phyloP scores from a whole-genome alignment of 1,140 invertebrate genomes.

The Drosophila ficusphila region DNA sequence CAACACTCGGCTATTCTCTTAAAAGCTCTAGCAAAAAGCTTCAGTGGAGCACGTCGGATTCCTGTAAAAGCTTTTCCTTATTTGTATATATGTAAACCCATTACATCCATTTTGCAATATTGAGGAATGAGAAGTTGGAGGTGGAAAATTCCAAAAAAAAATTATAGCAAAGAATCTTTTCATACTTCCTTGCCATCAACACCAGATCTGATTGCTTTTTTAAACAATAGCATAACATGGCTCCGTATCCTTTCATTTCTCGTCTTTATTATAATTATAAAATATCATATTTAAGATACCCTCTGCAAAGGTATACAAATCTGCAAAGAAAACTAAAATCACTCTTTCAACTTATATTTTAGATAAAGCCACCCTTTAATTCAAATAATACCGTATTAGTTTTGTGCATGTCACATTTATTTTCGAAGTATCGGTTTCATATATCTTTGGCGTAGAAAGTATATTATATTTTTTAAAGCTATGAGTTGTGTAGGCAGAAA shows the following conservation, averaged over 20 bases:
- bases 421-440: slow-evolving; percentile 43
- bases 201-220: too few relatives aligned
- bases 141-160: too few relatives aligned
- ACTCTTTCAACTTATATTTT: too few relatives aligned
- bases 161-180: neutral
- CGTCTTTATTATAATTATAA: too few relatives aligned
- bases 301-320: too few relatives aligned
- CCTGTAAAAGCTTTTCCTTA: slow-evolving; percentile 23
- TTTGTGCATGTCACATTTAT: slow-evolving; percentile 51
- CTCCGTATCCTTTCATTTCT: too few relatives aligned
- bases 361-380: too few relatives aligned
- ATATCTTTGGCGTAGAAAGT: slow-evolving; percentile 53
- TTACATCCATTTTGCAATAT: slow-evolving; percentile 16
- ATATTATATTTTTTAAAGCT: slow-evolving; percentile 43
- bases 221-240: too few relatives aligned
- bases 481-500: slow-evolving; percentile 46
- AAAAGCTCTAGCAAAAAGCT: slow-evolving; percentile 26
- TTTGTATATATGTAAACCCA: too few relatives aligned
- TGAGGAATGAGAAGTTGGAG: neutral
- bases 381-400: neutral
- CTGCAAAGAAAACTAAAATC: too few relatives aligned
- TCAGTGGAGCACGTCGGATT: neutral
- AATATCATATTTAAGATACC: too few relatives aligned
- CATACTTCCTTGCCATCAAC: too few relatives aligned
- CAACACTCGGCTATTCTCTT: slow-evolving; percentile 15